Percentiles rank a stretch among this genome's conserved stretches.
These are phyloP conservation scores for Drosophila pseudoobscura DNA, from an alignment of 1,140 invertebrate species.

Conservation along the genomic window DNA sequence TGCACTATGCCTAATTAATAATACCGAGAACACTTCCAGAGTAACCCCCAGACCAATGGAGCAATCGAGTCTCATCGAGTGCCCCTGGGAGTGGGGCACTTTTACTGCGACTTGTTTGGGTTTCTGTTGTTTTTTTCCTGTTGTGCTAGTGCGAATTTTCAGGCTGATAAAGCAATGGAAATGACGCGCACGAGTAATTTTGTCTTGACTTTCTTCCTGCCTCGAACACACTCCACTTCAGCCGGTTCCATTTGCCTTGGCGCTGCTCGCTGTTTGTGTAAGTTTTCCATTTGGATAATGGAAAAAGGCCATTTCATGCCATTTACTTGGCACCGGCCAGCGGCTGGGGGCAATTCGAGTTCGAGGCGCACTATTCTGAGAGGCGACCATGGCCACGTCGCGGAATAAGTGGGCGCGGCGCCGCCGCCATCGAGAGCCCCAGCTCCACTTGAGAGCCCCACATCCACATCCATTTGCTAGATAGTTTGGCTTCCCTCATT, in stretches of 20 bases:
- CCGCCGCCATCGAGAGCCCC: conserved; percentile 31
- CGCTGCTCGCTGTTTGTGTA: conserved; percentile 63
- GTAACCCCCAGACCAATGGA: conserved; percentile 31
- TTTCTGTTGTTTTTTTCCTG: conserved; percentile 2
- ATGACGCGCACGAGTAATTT: conserved; percentile 77
- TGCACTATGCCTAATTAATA: conserved; percentile 65
- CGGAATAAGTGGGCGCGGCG: conserved; percentile 71
- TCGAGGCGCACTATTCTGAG: conserved; percentile 68
- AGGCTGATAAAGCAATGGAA: conserved; percentile 77
- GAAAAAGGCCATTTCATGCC: conserved; percentile 83
- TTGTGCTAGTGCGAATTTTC: conserved; percentile 60
- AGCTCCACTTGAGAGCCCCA: conserved; percentile 41
- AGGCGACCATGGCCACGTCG: conserved; percentile 32
- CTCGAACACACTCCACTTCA: conserved; percentile 14
- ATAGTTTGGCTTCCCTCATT: conserved; percentile 14
- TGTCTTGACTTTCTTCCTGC: conserved; percentile 65
- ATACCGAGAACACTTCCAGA: conserved; percentile 1
- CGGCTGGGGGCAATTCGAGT: conserved; percentile 67
- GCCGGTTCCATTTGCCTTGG: conserved; percentile 54
- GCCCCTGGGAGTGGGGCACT: not conserved
- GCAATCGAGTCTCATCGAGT: conserved; percentile 15
- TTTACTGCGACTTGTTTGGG: not conserved
- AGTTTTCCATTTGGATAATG: conserved; percentile 83
- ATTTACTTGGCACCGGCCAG: conserved; percentile 63
- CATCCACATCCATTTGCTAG: conserved; percentile 20